A percentile compares a stretch with the other conserved stretches of the same genome.
Conservation (phyloP, 1,140 invertebrate genomes). For the Cepaea nemoralis region DNA sequence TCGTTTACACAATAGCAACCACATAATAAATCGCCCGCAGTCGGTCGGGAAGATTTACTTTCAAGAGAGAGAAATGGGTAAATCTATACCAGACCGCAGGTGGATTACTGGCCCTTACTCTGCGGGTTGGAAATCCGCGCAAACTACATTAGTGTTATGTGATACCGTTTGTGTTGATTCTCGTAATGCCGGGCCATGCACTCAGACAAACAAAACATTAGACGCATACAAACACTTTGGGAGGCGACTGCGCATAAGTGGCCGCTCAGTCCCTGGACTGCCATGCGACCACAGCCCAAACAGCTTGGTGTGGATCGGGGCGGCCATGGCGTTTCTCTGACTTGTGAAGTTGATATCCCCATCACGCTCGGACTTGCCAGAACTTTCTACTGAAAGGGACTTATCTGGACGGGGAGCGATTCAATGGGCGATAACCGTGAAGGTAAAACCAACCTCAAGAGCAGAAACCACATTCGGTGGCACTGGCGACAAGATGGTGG, state of each 20-base stretch:
- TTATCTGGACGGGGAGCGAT: no score
- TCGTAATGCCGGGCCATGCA: background rate
- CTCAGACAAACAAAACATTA: background rate
- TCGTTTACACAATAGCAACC: background rate
- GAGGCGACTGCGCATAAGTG: background rate
- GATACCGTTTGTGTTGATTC: background rate
- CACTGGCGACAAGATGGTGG: background rate
- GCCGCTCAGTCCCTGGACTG: background rate
- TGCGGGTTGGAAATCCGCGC: background rate
- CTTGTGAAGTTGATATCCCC: slow-evolving; percentile 5
- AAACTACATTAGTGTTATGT: background rate
- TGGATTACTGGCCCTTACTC: background rate
- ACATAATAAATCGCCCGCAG: slow-evolving; percentile 1
- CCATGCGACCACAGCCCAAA: background rate
- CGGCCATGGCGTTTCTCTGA: background rate
- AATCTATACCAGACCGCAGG: background rate
- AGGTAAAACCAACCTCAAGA: background rate
- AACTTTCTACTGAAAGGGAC: background rate
- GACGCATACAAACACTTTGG: background rate
- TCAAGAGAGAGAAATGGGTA: background rate
- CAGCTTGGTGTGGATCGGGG: background rate
- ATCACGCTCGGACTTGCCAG: background rate
- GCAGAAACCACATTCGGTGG: background rate
- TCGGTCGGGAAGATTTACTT: background rate
- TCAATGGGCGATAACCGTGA: background rate